Evolutionary conservation across 2,113 vertebrate species (phyloP), one percentile per base, ranked within the genome.

Genomic region (Phrynosoma blainvillii): DNA sequence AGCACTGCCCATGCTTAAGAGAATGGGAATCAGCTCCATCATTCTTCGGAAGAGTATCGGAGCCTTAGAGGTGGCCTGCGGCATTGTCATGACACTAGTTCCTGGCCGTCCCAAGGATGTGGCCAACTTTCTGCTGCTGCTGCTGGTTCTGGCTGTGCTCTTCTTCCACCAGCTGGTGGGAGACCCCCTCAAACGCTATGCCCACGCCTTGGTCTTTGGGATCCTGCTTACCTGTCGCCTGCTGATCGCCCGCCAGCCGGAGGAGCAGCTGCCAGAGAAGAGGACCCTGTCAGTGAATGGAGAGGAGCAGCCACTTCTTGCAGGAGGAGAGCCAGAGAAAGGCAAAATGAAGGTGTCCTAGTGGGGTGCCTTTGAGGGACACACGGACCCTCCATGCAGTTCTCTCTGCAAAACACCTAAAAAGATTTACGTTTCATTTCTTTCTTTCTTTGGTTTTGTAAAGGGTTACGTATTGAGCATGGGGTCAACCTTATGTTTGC

Each of bases 101-200:
- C 98, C 99, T 0, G 98, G 99, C 9, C 96, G 98, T 92, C 98
- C 98, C 75, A 99, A 98, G 94, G 99, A 99, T 1, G 98, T 99
- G 88, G 99, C 98, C 91, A 99, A 99, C 96, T 99, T 99, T 92
- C 93, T 99, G 90, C 98, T 99, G 11, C 97, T 99, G 75, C 97
- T 99, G 88, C 97, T 99, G 2, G 98, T 99, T 94, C 96, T 99
- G 88, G 98, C 97, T 0, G 98, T 99, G 87, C 98, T 99, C 30
- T 99, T 99, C 90, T 99, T 99, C 94, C 99, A 99, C 93, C 99
- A 99, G 96, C 96, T 99, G 1, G 98, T 99, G 4, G 99, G 99
- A 23, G 99, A 99, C 94, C 99, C 99, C 1, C 97, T 99, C 86
- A 99, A 99, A 92, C 98, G 98, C 21, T 99, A 99, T 0, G 99